phyloP scores from a whole-genome alignment of 2,113 vertebrate species.

The Trachemys scripta region DNA sequence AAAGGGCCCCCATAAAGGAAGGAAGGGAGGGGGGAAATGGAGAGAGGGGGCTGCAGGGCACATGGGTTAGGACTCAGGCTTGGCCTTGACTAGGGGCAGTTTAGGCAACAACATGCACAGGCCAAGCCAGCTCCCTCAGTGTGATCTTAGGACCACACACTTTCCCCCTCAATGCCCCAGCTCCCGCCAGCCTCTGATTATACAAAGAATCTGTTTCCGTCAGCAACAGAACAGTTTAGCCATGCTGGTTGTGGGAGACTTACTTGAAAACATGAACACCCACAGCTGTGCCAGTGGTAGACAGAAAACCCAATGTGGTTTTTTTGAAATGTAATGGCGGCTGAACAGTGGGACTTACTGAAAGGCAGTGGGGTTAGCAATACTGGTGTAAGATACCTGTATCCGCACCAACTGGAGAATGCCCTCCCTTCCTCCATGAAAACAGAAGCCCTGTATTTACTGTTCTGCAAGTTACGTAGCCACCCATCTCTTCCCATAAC shows the following conservation, averaged over 20 bases:
- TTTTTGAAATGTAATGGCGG: neutral
- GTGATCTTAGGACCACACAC: neutral
- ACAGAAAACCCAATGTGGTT: neutral
- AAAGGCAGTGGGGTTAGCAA: too few species aligned
- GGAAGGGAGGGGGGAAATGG: neutral
- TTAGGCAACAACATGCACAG: neutral
- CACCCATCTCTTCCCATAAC: too few species aligned
- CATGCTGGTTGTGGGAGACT: neutral
- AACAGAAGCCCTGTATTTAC: neutral
- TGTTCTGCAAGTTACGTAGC: neutral
- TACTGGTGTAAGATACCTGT: neutral
- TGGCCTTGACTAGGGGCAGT: neutral
- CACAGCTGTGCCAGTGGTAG: neutral
- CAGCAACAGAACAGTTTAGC: neutral
- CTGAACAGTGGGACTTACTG: too few species aligned
- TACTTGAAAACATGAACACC: neutral
- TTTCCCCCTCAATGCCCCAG: neutral
- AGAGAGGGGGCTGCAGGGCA: too few species aligned
- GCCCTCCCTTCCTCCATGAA: too few species aligned
- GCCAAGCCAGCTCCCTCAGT: neutral
- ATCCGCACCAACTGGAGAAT: neutral
- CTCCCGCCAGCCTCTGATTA: neutral
- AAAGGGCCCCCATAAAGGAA: neutral
- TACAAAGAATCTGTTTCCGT: neutral
- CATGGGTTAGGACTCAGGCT: too few species aligned